These are phyloP conservation scores for Calephelis perditalis DNA, from an alignment of 2,888 invertebrate species.

Conservation along the genomic window DNA sequence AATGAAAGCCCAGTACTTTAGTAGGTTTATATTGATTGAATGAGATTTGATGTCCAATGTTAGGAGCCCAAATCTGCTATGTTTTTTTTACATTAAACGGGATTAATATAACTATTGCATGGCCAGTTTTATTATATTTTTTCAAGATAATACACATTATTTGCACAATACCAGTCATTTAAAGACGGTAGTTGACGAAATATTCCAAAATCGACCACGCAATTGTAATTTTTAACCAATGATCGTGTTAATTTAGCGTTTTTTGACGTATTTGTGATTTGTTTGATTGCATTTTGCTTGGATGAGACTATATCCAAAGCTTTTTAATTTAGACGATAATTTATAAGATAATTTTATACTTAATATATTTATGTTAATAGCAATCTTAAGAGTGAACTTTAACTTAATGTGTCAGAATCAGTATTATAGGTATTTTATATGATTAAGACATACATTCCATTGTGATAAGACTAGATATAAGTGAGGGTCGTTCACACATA, in stretches of 20 bases:
- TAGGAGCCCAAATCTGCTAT: not conserved
- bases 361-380: conserved; percentile 3
- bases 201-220: too few relatives aligned
- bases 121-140: too few relatives aligned
- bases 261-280: not conserved
- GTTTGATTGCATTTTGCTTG: conserved; percentile 10
- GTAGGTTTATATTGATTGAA: conserved; percentile 12
- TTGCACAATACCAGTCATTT: too few relatives aligned
- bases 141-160: too few relatives aligned
- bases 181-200: too few relatives aligned
- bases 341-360: conserved; percentile 1
- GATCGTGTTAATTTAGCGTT: not conserved
- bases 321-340: not conserved
- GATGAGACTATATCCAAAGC: not conserved
- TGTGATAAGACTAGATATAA: conserved; percentile 30
- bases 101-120: too few relatives aligned
- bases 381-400: not conserved
- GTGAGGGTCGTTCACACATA: conserved; percentile 31
- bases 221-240: too few relatives aligned
- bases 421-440: conserved; percentile 49
- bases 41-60: conserved; percentile 5
- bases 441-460: conserved; percentile 43
- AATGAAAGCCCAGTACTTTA: not conserved
- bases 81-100: too few relatives aligned
- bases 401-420: conserved; percentile 46